phyloP scores from a whole-genome alignment of 2,888 invertebrate genomes.

The Auanema freiburgensis region DNA sequence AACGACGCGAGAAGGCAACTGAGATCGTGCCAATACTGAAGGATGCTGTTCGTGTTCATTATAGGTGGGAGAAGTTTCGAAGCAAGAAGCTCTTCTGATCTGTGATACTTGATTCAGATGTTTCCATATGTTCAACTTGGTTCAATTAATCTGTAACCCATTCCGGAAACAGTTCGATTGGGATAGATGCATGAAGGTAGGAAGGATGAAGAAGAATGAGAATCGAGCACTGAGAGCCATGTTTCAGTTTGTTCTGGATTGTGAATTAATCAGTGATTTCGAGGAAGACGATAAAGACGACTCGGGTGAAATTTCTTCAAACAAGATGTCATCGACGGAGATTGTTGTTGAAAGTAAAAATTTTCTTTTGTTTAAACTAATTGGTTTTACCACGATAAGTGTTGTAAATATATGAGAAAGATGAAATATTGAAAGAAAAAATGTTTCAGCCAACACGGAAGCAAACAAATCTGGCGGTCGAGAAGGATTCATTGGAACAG shows the following conservation, averaged over 20 bases:
- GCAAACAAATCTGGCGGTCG: background rate
- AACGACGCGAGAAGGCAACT: constrained; percentile 36
- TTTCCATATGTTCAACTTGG: constrained; percentile 41
- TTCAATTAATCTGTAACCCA: constrained; percentile 47
- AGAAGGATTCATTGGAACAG: constrained; percentile 6
- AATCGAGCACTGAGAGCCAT: background rate
- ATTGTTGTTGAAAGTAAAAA: too few relatives aligned
- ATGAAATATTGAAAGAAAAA: background rate
- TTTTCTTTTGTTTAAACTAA: too few relatives aligned
- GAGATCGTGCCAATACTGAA: constrained; percentile 43
- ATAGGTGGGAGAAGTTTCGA: constrained; percentile 23
- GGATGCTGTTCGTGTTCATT: constrained; percentile 45
- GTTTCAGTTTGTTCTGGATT: constrained; percentile 49
- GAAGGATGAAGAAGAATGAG: background rate
- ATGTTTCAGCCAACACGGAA: background rate
- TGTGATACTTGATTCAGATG: constrained; percentile 37
- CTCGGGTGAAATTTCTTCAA: constrained; percentile 22
- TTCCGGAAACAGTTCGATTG: constrained; percentile 47
- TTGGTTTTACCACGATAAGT: too few relatives aligned
- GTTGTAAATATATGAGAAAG: too few relatives aligned
- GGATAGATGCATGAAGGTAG: constrained; percentile 48
- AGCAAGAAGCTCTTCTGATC: too few relatives aligned
- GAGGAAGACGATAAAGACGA: constrained; percentile 40
- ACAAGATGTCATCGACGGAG: background rate
- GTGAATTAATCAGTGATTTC: constrained; percentile 51